These are phyloP conservation scores for Lophotriccus pileatus DNA, from an alignment of 2,797 vertebrate genomes.

Conservation along the genomic window DNA sequence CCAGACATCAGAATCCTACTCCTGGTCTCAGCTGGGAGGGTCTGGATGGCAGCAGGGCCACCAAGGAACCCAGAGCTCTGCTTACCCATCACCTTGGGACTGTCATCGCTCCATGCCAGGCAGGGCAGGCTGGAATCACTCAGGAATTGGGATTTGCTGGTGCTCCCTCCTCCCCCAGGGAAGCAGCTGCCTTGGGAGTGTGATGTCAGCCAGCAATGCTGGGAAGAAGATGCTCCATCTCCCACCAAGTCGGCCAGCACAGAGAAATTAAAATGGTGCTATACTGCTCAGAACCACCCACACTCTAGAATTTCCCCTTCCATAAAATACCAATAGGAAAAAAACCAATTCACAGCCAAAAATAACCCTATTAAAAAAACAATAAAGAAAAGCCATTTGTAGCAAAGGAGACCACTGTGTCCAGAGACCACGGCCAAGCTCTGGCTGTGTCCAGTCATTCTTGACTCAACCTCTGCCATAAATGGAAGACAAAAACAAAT, in stretches of 20 bases:
- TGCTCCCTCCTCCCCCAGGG: not conserved
- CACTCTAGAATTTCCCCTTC: not conserved
- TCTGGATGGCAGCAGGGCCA: not conserved
- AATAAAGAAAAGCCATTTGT: not conserved
- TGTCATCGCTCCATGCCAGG: not conserved
- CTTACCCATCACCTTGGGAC: rapidly evolving
- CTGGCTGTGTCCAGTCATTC: not conserved
- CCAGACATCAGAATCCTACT: not conserved
- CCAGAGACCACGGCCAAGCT: not conserved
- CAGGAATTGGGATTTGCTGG: not conserved
- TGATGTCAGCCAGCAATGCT: not conserved
- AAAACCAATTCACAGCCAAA: not conserved
- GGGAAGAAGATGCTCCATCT: not conserved
- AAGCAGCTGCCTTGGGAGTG: not conserved
- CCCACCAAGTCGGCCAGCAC: not conserved
- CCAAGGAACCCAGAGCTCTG: not conserved
- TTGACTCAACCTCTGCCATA: not conserved
- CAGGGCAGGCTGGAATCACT: not conserved
- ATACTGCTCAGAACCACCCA: not conserved
- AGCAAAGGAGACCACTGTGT: not conserved
- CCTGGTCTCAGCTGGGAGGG: rapidly evolving
- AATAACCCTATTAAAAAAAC: rapidly evolving
- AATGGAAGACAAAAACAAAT: not conserved
- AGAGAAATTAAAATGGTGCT: not conserved
- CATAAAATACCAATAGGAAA: not conserved